Percentiles rank a stretch among this genome's conserved stretches.
Conservation (phyloP, 2,113 vertebrate genomes). For the Electrona antarctica region DNA sequence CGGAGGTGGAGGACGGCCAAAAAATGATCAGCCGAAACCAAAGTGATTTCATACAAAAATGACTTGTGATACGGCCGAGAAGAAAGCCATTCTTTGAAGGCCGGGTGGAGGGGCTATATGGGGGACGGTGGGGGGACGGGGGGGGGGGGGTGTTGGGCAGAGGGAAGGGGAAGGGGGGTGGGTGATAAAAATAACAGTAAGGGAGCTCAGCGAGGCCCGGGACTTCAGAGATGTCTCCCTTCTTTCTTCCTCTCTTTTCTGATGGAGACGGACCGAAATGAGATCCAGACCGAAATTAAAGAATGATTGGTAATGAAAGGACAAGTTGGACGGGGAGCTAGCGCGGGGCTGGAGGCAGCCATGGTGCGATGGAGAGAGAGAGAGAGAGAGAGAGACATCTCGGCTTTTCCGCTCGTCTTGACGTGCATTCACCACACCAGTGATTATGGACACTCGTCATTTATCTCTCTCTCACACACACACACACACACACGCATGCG, state of each 20-base stretch:
- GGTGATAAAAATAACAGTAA: slow-evolving; percentile 72
- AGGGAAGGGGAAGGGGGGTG: slow-evolving; percentile 18
- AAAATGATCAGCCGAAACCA: slow-evolving; percentile 45
- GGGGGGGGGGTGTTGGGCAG: slow-evolving; percentile 17
- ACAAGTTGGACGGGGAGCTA: slow-evolving; percentile 44
- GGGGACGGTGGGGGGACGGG: slow-evolving; percentile 13
- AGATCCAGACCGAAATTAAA: slow-evolving; percentile 78
- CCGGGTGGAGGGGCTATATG: not conserved
- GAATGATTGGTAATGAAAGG: slow-evolving; percentile 76
- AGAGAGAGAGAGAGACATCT: slow-evolving; percentile 33
- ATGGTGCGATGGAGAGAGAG: slow-evolving; percentile 37
- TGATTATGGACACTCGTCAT: slow-evolving; percentile 66
- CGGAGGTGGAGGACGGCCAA: slow-evolving; percentile 12
- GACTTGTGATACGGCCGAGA: slow-evolving; percentile 37
- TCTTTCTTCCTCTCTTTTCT: slow-evolving; percentile 55
- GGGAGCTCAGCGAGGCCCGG: slow-evolving; percentile 48
- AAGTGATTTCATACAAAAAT: slow-evolving; percentile 47
- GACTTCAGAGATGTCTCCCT: slow-evolving; percentile 65
- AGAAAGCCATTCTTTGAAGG: slow-evolving; percentile 64
- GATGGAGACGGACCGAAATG: slow-evolving; percentile 64
- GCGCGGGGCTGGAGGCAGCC: slow-evolving; percentile 22
- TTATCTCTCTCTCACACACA: slow-evolving; percentile 55
- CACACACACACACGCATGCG: not conserved
- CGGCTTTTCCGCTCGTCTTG: slow-evolving; percentile 62
- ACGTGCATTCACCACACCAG: slow-evolving; percentile 66